These are phyloP conservation scores for Sphyrna mokarran DNA, from an alignment of 2,113 vertebrate genomes.

Conservation along the genomic window DNA sequence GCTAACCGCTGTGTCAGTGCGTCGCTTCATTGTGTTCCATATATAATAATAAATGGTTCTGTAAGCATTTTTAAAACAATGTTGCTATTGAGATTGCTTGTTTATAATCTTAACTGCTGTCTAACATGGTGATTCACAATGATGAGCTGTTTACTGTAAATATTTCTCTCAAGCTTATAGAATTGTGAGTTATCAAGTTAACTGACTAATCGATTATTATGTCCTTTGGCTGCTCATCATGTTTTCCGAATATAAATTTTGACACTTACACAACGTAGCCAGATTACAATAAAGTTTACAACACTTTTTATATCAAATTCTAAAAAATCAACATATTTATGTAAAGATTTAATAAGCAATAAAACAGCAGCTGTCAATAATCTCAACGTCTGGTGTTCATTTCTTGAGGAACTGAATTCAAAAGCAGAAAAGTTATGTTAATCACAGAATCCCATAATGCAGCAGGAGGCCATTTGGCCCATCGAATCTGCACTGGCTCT, in stretches of 20 bases:
- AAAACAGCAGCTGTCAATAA: not conserved
- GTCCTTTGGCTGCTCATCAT: not conserved
- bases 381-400: not conserved
- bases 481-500: too few relatives aligned
- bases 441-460: too few relatives aligned
- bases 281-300: not conserved
- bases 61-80: not conserved
- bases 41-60: not conserved
- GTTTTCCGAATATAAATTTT: not conserved
- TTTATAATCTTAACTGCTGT: not conserved
- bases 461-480: too few relatives aligned
- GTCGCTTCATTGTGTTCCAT: not conserved
- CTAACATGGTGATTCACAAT: not conserved
- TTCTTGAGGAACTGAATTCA: not conserved
- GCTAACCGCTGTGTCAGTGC: too few relatives aligned
- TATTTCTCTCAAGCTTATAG: not conserved
- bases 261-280: not conserved
- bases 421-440: not conserved
- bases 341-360: not conserved
- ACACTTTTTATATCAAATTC: not conserved
- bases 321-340: not conserved
- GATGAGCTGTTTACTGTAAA: not conserved
- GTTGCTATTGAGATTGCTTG: not conserved
- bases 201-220: not conserved
- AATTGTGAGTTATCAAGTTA: not conserved